phyloP scores from a whole-genome alignment of 2,113 vertebrate species.

The Nesoenas mayeri region DNA sequence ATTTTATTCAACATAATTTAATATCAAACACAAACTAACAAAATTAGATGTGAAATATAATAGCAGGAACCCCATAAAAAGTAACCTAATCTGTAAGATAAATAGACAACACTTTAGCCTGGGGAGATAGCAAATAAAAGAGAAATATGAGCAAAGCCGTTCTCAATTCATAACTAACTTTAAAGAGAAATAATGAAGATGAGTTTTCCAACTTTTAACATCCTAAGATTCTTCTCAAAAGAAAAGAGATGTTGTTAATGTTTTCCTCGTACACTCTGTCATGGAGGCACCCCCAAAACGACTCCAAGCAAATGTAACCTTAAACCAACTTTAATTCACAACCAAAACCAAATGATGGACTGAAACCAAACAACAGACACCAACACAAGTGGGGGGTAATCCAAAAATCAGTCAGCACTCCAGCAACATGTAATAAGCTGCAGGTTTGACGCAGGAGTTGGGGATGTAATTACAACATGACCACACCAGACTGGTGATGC shows the following conservation, averaged over 20 bases:
- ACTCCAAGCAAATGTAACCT: too few species aligned
- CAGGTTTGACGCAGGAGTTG: too few species aligned
- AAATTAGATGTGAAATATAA: conserved; percentile 74
- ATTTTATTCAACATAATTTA: conserved; percentile 73
- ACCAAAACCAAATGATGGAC: too few species aligned
- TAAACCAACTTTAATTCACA: too few species aligned
- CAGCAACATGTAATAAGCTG: too few species aligned
- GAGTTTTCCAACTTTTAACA: conserved; percentile 61
- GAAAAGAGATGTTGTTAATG: not conserved
- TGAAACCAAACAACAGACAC: too few species aligned
- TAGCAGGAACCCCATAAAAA: conserved; percentile 65
- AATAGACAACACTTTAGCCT: conserved; percentile 68
- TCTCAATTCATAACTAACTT: conserved; percentile 72
- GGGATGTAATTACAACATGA: too few species aligned
- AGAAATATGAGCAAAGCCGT: conserved; percentile 65
- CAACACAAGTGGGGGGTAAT: too few species aligned
- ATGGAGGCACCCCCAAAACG: too few species aligned
- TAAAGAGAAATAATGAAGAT: conserved; percentile 75
- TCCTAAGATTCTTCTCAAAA: conserved; percentile 32
- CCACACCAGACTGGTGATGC: too few species aligned
- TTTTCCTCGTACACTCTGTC: not conserved
- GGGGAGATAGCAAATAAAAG: conserved; percentile 68
- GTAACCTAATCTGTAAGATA: conserved; percentile 68
- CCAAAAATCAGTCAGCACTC: too few species aligned
- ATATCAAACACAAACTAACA: conserved; percentile 71